Base-by-base conservation (phyloP, 92 coral and sea anemone genomes). In the Paragorgia papillata region DNA sequence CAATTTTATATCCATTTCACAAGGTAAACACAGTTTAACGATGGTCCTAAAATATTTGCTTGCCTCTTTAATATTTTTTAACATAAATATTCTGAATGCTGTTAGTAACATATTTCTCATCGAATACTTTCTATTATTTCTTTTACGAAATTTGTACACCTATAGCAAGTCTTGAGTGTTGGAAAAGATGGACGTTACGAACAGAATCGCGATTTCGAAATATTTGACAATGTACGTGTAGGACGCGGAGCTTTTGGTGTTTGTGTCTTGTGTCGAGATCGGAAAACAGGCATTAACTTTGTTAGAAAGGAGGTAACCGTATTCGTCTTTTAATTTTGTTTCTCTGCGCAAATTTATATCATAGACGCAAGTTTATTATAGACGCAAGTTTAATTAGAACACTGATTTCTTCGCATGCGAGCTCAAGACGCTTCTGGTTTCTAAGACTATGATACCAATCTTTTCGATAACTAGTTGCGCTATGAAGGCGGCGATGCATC, bases 241-340 rank as follows among this genome's bases (percentile, higher is more conserved):
- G 92, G 96, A n/a, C 85, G 89, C 12, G 96, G 92, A 8, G 76
- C 88, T 4, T 82, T 66, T 64, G 92, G 96, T 14, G 82, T 82
- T 12, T 82, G 88, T 46, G 83, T 26, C 10, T 51, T 79, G 9
- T 69, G 90, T 41, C 20, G 2, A 19, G 96, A 90, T 41, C 8
- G 35, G 33, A 26, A 19, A 2, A 85, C 80, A 3, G 69, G 64
- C 22, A 46, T 22, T 0, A 32, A 70, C n/a, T 88, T 90, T 88
- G 96, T 89, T 0, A 74, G 80, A 7, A 90, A 90, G 62, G 75
- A 40, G 82, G 96, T 90, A 59, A 20, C 26, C 7, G 25, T 18
- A 24, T 31, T 29, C 4, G 2, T 25, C 28, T 26, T 5, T 37
- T 37, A 37, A 37, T 37, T 10, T 4, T 9, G 37, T 69, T 44